Conservation (phyloP, 1,140 invertebrate species). For the Melanaphis sacchari region DNA sequence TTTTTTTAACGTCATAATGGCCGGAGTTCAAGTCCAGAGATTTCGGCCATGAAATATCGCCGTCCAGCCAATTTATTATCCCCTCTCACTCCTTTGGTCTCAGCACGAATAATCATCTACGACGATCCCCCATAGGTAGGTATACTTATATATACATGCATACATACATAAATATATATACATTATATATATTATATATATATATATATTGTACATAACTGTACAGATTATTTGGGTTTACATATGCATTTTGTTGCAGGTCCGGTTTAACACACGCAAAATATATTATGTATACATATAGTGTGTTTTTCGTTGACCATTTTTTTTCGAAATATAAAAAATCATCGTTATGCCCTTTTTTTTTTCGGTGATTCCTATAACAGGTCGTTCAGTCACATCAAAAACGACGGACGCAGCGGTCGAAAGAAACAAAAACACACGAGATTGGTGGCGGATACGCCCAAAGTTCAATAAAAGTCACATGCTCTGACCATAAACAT, state of each 20-base stretch:
- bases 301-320: neutral
- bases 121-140: neutral
- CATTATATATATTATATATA: too few relatives aligned
- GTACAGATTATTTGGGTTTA: slow-evolving; percentile 12
- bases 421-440: slow-evolving; percentile 46
- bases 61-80: slow-evolving; percentile 18
- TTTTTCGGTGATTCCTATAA: neutral
- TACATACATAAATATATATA: neutral
- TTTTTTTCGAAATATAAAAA: neutral
- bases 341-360: neutral
- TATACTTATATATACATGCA: neutral
- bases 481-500: slow-evolving; percentile 55
- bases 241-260: neutral
- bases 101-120: neutral
- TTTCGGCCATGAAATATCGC: slow-evolving; percentile 35
- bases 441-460: slow-evolving; percentile 45
- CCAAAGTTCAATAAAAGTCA: slow-evolving; percentile 56
- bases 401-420: neutral
- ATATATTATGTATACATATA: neutral
- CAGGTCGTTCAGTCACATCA: neutral
- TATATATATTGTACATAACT: neutral
- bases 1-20: slow-evolving; percentile 1
- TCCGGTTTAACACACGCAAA: neutral
- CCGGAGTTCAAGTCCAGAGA: slow-evolving; percentile 40
- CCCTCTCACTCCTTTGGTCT: neutral